Evolutionary conservation across 2,888 invertebrate species (phyloP).

Genomic region (Capitulum mitella): DNA sequence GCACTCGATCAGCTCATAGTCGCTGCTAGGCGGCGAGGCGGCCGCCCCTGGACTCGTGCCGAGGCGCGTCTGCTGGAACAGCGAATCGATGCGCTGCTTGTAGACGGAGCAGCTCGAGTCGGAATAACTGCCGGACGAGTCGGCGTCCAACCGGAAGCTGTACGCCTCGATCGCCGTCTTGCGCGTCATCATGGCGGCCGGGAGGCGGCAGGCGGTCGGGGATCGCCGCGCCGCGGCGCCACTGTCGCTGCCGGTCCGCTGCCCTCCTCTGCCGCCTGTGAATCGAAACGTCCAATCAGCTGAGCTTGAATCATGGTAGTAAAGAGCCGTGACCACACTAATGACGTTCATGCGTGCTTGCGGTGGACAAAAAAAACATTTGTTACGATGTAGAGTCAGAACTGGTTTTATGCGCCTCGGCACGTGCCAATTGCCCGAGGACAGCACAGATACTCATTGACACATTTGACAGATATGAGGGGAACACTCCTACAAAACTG

Average conservation of each 20-base stretch:
- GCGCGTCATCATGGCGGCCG: background rate
- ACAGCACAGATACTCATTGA: too few relatives aligned
- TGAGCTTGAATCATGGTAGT: too few relatives aligned
- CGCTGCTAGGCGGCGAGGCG: background rate
- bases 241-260: background rate
- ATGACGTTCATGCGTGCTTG: too few relatives aligned
- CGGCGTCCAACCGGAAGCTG: slow-evolving; percentile 34
- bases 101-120: slow-evolving; percentile 51
- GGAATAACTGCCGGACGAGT: slow-evolving; percentile 39
- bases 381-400: too few relatives aligned
- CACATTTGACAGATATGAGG: too few relatives aligned
- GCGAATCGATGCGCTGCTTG: slow-evolving; percentile 76
- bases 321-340: too few relatives aligned
- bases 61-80: slow-evolving; percentile 50
- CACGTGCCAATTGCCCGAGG: too few relatives aligned
- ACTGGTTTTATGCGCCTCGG: too few relatives aligned
- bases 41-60: slow-evolving; percentile 27
- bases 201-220: background rate
- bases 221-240: background rate
- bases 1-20: background rate
- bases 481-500: too few relatives aligned
- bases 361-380: too few relatives aligned
- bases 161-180: slow-evolving; percentile 27
- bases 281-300: too few relatives aligned
- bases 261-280: too few relatives aligned